phyloP scores from a whole-genome alignment of 1,140 invertebrate species.

The Diorhabda sublineata region DNA sequence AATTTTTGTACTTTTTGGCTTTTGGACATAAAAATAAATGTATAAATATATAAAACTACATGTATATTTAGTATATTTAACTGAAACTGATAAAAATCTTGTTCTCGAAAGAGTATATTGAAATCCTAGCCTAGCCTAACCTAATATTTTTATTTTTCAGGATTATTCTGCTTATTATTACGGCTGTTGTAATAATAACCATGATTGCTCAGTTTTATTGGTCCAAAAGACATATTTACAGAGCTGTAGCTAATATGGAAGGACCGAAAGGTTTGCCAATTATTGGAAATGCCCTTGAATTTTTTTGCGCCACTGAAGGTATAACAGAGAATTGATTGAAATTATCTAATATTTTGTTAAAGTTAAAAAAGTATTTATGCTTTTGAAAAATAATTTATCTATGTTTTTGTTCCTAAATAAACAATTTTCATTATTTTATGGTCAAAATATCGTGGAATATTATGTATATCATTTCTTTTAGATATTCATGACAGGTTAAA shows the following conservation, averaged over 20 bases:
- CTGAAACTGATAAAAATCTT: too few relatives aligned
- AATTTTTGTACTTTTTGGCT: too few relatives aligned
- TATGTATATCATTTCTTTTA: conserved; percentile 9
- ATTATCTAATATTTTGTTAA: background rate
- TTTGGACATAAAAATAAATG: too few relatives aligned
- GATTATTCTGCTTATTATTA: too few relatives aligned
- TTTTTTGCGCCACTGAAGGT: conserved; percentile 20
- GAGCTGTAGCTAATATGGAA: conserved; percentile 15
- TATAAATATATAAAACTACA: too few relatives aligned
- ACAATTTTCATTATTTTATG: conserved; percentile 3
- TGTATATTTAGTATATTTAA: too few relatives aligned
- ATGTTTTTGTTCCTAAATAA: background rate
- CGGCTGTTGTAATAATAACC: background rate
- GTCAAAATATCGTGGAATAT: background rate
- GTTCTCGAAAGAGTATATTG: too few relatives aligned
- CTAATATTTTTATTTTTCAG: too few relatives aligned
- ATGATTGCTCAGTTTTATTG: conserved; percentile 15
- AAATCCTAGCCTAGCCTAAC: too few relatives aligned
- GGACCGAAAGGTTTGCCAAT: conserved; percentile 22
- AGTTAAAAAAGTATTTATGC: background rate
- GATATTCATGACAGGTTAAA: conserved; percentile 21
- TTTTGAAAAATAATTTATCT: background rate
- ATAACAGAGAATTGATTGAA: background rate
- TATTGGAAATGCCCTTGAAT: conserved; percentile 23
- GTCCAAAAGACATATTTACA: conserved; percentile 20